Conservation (phyloP, 2,888 invertebrate genomes). For the Phrixothrix hirtus region DNA sequence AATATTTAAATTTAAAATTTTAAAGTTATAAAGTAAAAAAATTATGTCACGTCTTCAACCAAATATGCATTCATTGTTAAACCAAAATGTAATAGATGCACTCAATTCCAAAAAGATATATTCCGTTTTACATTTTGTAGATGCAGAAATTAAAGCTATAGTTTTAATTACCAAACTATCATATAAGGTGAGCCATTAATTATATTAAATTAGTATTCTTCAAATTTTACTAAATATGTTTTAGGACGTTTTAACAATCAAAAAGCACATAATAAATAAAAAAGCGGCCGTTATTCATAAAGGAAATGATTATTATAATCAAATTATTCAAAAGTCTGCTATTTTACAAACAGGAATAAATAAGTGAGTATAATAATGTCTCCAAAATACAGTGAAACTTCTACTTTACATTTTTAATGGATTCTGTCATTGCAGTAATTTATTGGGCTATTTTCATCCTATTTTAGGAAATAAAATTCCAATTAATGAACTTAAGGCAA, state of each 20-base stretch:
- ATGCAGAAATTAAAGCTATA: constrained; percentile 62
- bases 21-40: constrained; percentile 1
- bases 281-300: constrained; percentile 57
- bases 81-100: constrained; percentile 54
- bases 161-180: constrained; percentile 56
- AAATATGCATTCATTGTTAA: constrained; percentile 50
- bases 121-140: constrained; percentile 63
- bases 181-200: constrained; percentile 55
- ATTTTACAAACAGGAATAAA: constrained; percentile 58
- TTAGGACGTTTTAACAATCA: constrained; percentile 55
- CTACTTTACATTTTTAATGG: background rate
- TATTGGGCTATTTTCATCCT: no score
- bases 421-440: no score
- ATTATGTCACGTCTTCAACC: constrained; percentile 40
- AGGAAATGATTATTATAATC: constrained; percentile 49
- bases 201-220: background rate
- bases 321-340: constrained; percentile 48
- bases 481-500: background rate
- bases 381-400: background rate
- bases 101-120: constrained; percentile 61
- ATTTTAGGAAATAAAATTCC: no score
- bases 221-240: constrained; percentile 26
- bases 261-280: constrained; percentile 58
- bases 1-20: constrained; percentile 20
- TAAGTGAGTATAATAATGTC: constrained; percentile 52